A percentile compares a stretch with the other conserved stretches of the same genome.
phyloP scores from a whole-genome alignment of 2,113 vertebrate species.

The Phoenicopterus ruber region DNA sequence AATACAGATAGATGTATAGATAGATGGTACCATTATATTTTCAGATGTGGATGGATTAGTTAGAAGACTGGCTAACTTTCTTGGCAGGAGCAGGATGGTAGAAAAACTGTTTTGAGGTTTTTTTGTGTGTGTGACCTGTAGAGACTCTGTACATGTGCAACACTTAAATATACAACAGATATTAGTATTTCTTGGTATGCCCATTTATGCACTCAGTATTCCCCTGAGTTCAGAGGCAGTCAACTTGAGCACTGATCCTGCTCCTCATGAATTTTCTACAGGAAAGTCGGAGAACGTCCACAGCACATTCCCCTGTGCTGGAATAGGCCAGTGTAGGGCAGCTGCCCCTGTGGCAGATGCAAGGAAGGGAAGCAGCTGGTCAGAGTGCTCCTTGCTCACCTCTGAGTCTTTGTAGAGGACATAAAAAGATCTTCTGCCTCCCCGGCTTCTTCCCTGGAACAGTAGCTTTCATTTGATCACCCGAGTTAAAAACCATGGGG shows the following conservation, averaged over 20 bases:
- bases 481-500: not conserved
- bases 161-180: not conserved
- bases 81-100: not conserved
- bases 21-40: not conserved
- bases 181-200: not conserved
- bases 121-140: not conserved
- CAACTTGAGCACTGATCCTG: not conserved
- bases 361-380: not conserved
- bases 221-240: not conserved
- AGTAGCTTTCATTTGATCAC: not conserved
- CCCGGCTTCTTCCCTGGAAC: not conserved
- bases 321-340: not conserved
- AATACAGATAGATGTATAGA: not conserved
- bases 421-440: not conserved
- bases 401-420: not conserved
- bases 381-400: not conserved
- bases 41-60: not conserved
- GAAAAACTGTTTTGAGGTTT: not conserved
- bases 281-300: not conserved
- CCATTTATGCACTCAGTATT: not conserved
- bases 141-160: not conserved
- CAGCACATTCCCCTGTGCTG: not conserved
- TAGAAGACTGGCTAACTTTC: not conserved
- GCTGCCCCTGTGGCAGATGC: not conserved
- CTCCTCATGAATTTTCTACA: not conserved